Percentiles rank a stretch among this genome's conserved stretches.
These are phyloP conservation scores for Adoxophyes honmai DNA, from an alignment of 1,140 invertebrate genomes.

Conservation along the genomic window DNA sequence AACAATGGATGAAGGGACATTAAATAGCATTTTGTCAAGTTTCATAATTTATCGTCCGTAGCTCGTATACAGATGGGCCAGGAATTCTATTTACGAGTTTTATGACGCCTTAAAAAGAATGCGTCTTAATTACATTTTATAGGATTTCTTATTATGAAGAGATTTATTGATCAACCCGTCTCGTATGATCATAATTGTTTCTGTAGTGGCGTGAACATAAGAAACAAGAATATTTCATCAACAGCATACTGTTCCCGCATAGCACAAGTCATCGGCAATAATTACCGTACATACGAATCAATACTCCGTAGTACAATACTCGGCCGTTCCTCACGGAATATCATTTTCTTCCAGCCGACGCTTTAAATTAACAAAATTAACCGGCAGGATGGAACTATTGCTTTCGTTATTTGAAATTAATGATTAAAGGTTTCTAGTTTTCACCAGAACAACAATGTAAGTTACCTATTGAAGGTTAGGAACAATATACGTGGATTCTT, in stretches of 20 bases:
- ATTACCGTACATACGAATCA: constrained; percentile 36
- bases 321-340: background rate
- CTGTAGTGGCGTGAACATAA: constrained; percentile 7
- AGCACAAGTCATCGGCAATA: constrained; percentile 49
- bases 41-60: constrained; percentile 56
- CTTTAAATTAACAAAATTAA: constrained; percentile 14
- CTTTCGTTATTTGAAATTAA: constrained; percentile 1
- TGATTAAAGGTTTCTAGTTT: no score
- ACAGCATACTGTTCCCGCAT: constrained; percentile 21
- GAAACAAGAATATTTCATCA: constrained; percentile 17
- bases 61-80: constrained; percentile 49
- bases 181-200: constrained; percentile 15
- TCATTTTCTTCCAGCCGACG: constrained; percentile 1
- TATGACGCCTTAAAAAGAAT: constrained; percentile 49
- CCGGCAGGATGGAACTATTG: constrained; percentile 1
- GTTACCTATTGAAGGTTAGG: no score
- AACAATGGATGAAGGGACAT: constrained; percentile 54
- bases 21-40: constrained; percentile 73
- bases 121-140: constrained; percentile 46
- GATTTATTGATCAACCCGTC: constrained; percentile 24
- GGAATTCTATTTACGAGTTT: constrained; percentile 55
- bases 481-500: no score
- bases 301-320: constrained; percentile 17
- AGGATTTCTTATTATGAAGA: constrained; percentile 49
- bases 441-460: no score